Evolutionary conservation across 2,113 vertebrate species (phyloP), one percentile per base, ranked within the genome.

Genomic region (Melanostigma gelatinosum): DNA sequence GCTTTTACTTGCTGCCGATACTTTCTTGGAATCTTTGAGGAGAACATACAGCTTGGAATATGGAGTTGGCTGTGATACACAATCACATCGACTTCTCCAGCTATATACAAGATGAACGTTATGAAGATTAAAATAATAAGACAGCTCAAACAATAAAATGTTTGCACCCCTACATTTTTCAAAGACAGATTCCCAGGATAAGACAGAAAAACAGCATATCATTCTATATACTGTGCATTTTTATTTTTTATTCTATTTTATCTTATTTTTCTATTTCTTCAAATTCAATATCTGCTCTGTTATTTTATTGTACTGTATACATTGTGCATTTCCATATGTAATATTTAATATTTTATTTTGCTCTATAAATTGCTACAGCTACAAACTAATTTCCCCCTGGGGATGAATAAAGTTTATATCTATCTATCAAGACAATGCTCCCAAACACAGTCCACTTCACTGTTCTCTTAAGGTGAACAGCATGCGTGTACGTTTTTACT

Each of bases 1-100:
- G 48, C 38, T 76, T 82, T 78, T 71, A 78, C 55, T 72, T 16
- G 34, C n/a, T 67, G 70, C 42, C n/a, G 70, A 70, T 34, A 18
- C 77, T 72, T 69, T 85, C 54, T 79, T 13, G 27, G 40, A 61
- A 3, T 72, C 20, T 50, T 38, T 69, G 4, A 42, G 46, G 42
- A 69, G 61, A 77, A 60, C 12, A 46, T 20, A 46, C 10, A 16
- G 46, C 46, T 6, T 0, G 1, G 36, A 18, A 6, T 68, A 4
- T n/a, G 5, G n/a, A 63, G 38, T 32, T 67, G 44, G 46, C 20
- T 64, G 63, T 46, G 34, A 61, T 2, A 65, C 67, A 64, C 13
- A 27, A 24, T 29, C 29, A 29, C 29, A 29, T 29, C 29, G 29
- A 34, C 22, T 42, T 64, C 42, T 67, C 20, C 32, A 11, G 50